Percentiles rank a stretch among this genome's conserved stretches.
Conservation (phyloP, 2,797 vertebrate species). For the Hyperoplus lanceolatus region DNA sequence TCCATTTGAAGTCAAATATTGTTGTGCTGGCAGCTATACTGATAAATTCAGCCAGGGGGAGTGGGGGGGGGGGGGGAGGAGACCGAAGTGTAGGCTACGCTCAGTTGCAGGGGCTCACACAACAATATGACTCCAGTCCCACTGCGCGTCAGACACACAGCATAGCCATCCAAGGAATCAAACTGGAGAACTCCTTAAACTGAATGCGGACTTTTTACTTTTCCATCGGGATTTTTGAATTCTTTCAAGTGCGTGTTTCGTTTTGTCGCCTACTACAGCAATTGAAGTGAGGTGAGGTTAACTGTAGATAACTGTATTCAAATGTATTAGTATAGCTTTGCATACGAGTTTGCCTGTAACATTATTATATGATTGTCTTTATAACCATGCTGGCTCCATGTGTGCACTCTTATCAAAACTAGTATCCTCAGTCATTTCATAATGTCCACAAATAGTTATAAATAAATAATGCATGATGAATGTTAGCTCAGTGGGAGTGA, state of each 20-base stretch:
- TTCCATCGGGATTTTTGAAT: slow-evolving; percentile 26
- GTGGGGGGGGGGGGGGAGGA: slow-evolving; percentile 59
- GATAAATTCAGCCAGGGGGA: slow-evolving; percentile 44
- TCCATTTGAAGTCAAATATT: background rate
- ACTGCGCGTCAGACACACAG: slow-evolving; percentile 61
- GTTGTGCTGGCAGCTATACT: slow-evolving; percentile 29
- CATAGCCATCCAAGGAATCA: slow-evolving; percentile 43
- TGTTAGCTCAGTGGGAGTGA: background rate
- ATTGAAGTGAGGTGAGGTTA: slow-evolving; percentile 40
- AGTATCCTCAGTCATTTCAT: background rate
- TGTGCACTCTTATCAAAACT: background rate
- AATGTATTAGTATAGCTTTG: background rate
- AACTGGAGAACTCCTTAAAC: slow-evolving; percentile 35
- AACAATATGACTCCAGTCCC: slow-evolving; percentile 56
- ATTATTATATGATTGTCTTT: background rate
- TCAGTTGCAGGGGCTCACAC: slow-evolving; percentile 43
- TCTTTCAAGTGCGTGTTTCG: background rate
- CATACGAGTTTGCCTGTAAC: background rate
- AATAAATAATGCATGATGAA: background rate
- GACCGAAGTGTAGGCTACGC: slow-evolving; percentile 47
- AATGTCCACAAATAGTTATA: background rate
- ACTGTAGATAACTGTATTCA: background rate
- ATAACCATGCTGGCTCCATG: background rate
- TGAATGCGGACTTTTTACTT: slow-evolving; percentile 39
- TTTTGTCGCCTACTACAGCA: slow-evolving; percentile 11